Evolutionary conservation across 2,113 vertebrate species (phyloP), one percentile per base, ranked within the genome.

Genomic region (Oostethus manadensis): DNA sequence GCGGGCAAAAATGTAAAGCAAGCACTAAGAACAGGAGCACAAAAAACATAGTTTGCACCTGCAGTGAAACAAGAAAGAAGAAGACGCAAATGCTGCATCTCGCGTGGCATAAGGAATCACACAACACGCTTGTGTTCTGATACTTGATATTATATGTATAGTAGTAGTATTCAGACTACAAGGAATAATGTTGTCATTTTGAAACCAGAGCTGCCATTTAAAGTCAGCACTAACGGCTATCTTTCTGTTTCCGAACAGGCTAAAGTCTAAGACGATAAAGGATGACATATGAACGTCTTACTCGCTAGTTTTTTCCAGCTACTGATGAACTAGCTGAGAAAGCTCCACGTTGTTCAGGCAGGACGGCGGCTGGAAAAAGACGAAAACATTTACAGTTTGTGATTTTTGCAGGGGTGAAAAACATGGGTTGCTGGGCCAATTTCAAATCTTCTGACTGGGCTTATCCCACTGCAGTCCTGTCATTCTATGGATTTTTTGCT

Each of bases 401-500:
- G 46, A 33, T 20, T 22, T 64, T 11, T 42, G 11, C 47, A 17
- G 56, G 18, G 35, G 8, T 16, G 43, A 8, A 22, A 60, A 78
- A 1, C 18, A 79, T 86, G 69, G 11, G 5, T 0, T 57, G 51
- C 1, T 76, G 74, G 62, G 35, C n/a, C 21, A 56, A 68, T 18
- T 1, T 62, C 9, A 75, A 26, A 56, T 53, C 56, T 9, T 76
- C 64, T 6, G 40, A 29, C 29, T 90, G 88, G 89, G 66, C 26
- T 59, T 86, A 80, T 48, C 88, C 84, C 6, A 90, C 89, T 1
- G 62, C 64, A 1, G 20, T 91, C 15, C 76, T 91, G 54, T 87
- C 78, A 22, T 50, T 88, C 3, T 91, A 88, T 3, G 89, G 89
- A 1, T 90, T 91, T 73, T 82, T 91, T 70, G 82, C 82, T 2